Conservation (phyloP, 2,113 vertebrate species). For the Cyphomyrus discorhynchus region DNA sequence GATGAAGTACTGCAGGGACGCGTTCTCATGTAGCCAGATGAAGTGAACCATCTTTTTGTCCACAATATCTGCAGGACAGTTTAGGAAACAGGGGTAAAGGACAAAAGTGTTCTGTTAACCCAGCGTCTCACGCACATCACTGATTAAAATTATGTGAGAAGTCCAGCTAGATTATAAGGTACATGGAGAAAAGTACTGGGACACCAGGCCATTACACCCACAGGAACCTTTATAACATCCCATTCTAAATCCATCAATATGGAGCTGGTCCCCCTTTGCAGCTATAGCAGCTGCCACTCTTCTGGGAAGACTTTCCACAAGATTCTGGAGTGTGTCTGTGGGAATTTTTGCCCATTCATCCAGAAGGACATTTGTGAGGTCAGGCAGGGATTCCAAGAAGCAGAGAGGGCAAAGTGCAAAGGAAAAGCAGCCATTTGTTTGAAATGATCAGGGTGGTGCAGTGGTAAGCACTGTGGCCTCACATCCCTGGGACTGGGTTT, state of each 20-base stretch:
- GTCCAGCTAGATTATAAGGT: not conserved
- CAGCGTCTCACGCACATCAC: not conserved
- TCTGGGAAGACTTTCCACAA: not conserved
- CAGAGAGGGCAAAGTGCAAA: not conserved
- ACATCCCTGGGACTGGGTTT: no score
- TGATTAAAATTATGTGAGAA: not conserved
- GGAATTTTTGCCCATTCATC: not conserved
- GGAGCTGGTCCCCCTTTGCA: not conserved
- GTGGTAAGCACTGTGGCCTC: no score
- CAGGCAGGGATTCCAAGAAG: not conserved
- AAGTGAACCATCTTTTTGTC: conserved; percentile 56
- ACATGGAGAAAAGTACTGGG: not conserved
- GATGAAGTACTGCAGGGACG: conserved; percentile 67
- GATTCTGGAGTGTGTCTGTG: not conserved
- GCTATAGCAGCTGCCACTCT: not conserved
- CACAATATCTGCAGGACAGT: conserved; percentile 50
- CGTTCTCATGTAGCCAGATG: conserved; percentile 61
- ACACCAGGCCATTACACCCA: not conserved
- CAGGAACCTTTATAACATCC: not conserved
- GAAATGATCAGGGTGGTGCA: not conserved
- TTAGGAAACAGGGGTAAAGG: not conserved
- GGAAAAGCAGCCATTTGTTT: not conserved
- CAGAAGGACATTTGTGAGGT: not conserved
- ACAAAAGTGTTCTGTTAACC: not conserved
- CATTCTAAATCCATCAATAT: not conserved